Conservation (phyloP, 2,113 vertebrate genomes). For the Ondatra zibethicus region DNA sequence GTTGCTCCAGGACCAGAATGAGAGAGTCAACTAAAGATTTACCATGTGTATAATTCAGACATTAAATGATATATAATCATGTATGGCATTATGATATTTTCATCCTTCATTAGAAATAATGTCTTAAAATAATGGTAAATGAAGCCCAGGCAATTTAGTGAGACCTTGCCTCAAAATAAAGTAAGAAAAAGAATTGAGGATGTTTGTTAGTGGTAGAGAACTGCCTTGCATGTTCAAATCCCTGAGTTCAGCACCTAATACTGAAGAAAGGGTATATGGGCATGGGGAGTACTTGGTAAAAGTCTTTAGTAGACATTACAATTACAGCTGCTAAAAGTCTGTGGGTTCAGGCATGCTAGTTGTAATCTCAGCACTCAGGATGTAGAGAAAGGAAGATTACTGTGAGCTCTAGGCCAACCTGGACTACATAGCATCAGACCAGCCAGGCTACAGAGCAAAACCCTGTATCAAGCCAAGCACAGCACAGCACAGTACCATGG, state of each 20-base stretch:
- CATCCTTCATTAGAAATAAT: conserved; percentile 41
- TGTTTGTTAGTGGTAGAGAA: not conserved
- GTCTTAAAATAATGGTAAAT: conserved; percentile 32
- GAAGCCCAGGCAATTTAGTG: not conserved
- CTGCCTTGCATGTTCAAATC: not conserved
- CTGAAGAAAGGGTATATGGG: not conserved
- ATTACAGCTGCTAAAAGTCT: not conserved
- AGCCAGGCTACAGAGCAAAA: not conserved
- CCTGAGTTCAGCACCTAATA: not conserved
- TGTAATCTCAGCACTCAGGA: not conserved
- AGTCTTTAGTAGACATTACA: not conserved
- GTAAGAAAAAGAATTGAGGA: not conserved
- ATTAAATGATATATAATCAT: not conserved
- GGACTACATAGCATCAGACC: not conserved
- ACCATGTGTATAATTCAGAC: not conserved
- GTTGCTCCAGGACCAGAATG: not conserved
- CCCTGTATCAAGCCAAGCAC: not conserved
- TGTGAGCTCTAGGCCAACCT: not conserved
- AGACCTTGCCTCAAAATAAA: not conserved
- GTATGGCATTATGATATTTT: conserved; percentile 27
- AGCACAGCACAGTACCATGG: not conserved
- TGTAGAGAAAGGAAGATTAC: not conserved
- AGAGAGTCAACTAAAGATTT: not conserved
- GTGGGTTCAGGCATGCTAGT: not conserved
- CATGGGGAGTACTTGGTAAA: not conserved